Evolutionary conservation across 2,888 invertebrate species (phyloP).

Genomic region (Calliopum simillimum): DNA sequence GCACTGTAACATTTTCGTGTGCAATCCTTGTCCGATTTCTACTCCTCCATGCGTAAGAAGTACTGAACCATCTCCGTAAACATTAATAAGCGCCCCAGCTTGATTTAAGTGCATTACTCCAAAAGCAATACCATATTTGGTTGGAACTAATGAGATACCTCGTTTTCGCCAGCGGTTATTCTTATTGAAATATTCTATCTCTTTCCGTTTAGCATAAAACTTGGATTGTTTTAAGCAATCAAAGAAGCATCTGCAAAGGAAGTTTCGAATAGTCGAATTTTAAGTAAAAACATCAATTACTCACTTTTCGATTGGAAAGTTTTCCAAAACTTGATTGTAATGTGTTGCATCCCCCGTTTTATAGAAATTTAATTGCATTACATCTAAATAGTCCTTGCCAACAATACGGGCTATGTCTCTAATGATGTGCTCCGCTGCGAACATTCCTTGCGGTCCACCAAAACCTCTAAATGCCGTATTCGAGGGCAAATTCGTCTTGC

Average conservation of each 20-base stretch:
- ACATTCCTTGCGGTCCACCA: conserved; percentile 93
- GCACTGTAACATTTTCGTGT: conserved; percentile 96
- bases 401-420: conserved; percentile 80
- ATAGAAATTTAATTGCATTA: conserved; percentile 82
- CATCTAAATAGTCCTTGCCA: conserved; percentile 73
- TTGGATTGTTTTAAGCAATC: conserved; percentile 80
- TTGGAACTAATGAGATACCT: conserved; percentile 84
- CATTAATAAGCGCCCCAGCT: conserved; percentile 86
- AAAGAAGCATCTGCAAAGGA: conserved; percentile 75
- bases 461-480: conserved; percentile 95
- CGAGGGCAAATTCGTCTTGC: conserved; percentile 90
- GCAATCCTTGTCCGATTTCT: conserved; percentile 97
- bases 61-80: conserved; percentile 92
- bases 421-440: conserved; percentile 82
- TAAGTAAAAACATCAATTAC: background rate
- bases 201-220: conserved; percentile 71
- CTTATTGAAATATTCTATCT: conserved; percentile 79
- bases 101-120: conserved; percentile 83
- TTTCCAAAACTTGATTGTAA: conserved; percentile 78
- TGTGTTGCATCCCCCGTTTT: conserved; percentile 82
- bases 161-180: conserved; percentile 87
- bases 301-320: conserved; percentile 76
- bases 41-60: conserved; percentile 91
- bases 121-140: conserved; percentile 88
- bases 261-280: background rate